These are phyloP conservation scores for Cyrtonyx montezumae DNA, from an alignment of 2,113 vertebrate species.

Conservation along the genomic window DNA sequence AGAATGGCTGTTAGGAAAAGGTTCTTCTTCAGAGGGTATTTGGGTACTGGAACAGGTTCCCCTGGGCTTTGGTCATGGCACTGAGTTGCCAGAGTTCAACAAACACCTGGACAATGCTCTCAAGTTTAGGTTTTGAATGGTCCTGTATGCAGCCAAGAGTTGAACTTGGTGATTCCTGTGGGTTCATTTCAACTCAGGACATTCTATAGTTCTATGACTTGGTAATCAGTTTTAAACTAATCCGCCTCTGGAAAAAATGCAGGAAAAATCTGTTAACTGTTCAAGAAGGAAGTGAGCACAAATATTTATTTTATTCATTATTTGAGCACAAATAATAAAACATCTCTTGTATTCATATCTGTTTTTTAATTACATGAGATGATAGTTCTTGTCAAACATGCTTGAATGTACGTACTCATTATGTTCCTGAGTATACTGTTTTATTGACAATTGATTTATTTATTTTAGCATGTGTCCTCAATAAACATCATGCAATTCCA, in stretches of 20 bases:
- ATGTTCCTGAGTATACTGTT: not conserved
- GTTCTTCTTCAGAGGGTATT: not conserved
- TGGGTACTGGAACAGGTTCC: not conserved
- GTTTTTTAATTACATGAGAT: not conserved
- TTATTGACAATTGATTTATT: not conserved
- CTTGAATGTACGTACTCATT: not conserved
- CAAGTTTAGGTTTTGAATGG: too few species aligned
- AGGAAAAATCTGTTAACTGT: too few species aligned
- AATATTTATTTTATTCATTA: too few species aligned
- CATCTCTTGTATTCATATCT: not conserved
- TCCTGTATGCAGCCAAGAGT: too few species aligned
- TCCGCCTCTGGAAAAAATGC: too few species aligned
- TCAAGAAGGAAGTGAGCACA: too few species aligned
- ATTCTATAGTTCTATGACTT: too few species aligned
- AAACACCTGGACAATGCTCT: too few species aligned
- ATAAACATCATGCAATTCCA: not conserved
- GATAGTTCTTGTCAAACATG: not conserved
- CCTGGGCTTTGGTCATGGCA: not conserved
- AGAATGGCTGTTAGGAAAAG: not conserved
- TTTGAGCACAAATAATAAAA: too few species aligned
- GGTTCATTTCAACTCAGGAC: too few species aligned
- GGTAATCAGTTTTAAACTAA: too few species aligned
- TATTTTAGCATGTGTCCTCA: not conserved
- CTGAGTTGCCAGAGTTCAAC: not conserved
- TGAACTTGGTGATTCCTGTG: too few species aligned